A percentile compares a stretch with the other conserved stretches of the same genome.
Conservation (phyloP, 2,888 invertebrate species). For the Altica lythri region DNA sequence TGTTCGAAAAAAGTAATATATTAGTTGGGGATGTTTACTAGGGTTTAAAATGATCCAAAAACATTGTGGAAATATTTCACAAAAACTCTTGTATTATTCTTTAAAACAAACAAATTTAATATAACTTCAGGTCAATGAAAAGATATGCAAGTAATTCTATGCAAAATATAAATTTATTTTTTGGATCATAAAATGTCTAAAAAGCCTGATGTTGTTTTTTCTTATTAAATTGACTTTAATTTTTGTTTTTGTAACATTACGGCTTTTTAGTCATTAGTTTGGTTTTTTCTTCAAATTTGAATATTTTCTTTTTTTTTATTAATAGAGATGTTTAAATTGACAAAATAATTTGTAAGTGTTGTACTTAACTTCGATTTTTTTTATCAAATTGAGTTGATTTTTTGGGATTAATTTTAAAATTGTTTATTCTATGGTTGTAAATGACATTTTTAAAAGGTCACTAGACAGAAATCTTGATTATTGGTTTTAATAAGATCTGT, state of each 20-base stretch:
- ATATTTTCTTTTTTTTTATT: background rate
- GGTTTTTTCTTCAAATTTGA: background rate
- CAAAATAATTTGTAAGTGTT: slow-evolving; percentile 22
- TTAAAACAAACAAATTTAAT: no score
- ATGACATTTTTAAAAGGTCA: slow-evolving; percentile 18
- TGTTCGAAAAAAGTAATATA: slow-evolving; percentile 29
- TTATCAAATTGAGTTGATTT: slow-evolving; percentile 19
- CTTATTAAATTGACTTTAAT: background rate
- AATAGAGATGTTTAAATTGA: background rate
- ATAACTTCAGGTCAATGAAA: no score
- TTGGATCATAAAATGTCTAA: no score
- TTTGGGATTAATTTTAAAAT: slow-evolving; percentile 13
- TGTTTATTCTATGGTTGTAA: slow-evolving; percentile 12
- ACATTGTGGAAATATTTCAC: background rate
- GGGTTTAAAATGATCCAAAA: background rate
- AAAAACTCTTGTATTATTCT: no score
- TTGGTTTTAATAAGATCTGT: slow-evolving; percentile 30
- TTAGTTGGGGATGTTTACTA: slow-evolving; percentile 30
- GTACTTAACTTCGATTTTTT: slow-evolving; percentile 36
- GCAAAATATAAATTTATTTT: no score
- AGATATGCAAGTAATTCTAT: no score
- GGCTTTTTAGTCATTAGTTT: background rate
- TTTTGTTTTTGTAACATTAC: background rate
- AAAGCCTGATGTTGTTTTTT: no score
- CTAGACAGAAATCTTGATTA: slow-evolving; percentile 13